Base-by-base conservation (phyloP, 2,888 invertebrate species). In the Exocentrus adspersus region DNA sequence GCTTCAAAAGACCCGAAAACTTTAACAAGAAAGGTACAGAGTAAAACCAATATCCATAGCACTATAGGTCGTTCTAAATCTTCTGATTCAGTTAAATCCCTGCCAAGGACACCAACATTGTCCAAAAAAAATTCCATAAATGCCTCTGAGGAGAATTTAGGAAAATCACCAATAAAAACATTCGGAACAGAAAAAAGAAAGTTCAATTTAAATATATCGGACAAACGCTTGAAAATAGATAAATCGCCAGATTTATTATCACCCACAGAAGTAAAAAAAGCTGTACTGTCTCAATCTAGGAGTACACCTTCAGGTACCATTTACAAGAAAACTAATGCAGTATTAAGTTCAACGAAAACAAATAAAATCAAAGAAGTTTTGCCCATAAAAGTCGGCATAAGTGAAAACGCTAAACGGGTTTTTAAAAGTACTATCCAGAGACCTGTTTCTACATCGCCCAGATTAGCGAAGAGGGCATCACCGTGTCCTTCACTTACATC, bases 191-290 rank as follows among this genome's bases (percentile, higher is more conserved):
- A 86, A 69, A 87, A 86, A 72, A 83, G 81, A 67, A 84, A 85
- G 7, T 77, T 86, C 46, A 85, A 86, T 71, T 78, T 82, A 50
- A 78, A 78, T 42, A 62, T 79, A 20, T 75, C 78, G 2, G 75
- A 75, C 61, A 60, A 70, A 3, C 64, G 68, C 24, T 42, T 62
- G n/a, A 75, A 75, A 66, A 63, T 79, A 24, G 79, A 82, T 51
- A 83, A 82, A 68, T 84, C 89, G 28, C 86, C 88, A 0, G 87
- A 87, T 59, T 76, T 89, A 2, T 80, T 86, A 41, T 88, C 88
- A 0, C 87, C 89, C 0, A 85, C 84, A 20, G 87, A 88, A 75
- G 87, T 87, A 0, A 86, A 86, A 65, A 84, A 82, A 68, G 84
- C 81, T 2, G 70, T 82, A 57, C 54, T 64, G 20, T 37, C 52